Evolutionary conservation across 2,797 vertebrate species (phyloP).

Genomic region (Botia kubotai): DNA sequence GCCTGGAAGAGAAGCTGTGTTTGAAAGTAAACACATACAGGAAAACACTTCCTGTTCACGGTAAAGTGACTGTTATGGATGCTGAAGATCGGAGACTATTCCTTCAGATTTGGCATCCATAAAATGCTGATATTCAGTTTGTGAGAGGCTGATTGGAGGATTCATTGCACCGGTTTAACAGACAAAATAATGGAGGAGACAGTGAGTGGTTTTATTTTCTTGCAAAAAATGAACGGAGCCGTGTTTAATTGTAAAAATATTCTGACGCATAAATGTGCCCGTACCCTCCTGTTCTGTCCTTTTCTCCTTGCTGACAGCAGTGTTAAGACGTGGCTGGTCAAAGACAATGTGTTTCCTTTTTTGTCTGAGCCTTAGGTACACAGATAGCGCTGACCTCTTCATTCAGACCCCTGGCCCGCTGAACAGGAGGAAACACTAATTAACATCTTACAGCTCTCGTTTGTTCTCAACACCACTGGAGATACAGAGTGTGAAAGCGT

Average conservation of each 20-base stretch:
- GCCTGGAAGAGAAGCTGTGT: conserved; percentile 46
- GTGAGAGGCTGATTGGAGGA: conserved; percentile 10
- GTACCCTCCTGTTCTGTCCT: background rate
- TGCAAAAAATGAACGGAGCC: conserved; percentile 3
- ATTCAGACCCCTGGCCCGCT: conserved; percentile 43
- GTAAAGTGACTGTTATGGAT: conserved; percentile 27
- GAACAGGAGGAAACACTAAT: conserved; percentile 57
- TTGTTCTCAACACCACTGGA: conserved; percentile 46
- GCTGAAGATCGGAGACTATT: background rate
- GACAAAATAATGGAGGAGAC: background rate
- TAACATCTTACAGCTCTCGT: conserved; percentile 56
- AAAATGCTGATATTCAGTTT: conserved; percentile 29
- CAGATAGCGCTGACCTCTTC: conserved; percentile 47
- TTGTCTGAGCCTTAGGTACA: conserved; percentile 45
- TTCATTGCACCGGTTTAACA: background rate
- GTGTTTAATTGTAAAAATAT: conserved; percentile 21
- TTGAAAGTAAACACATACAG: conserved; percentile 51
- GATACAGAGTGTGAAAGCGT: conserved; percentile 47
- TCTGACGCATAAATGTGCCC: conserved; percentile 9
- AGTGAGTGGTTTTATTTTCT: background rate
- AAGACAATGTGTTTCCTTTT: conserved; percentile 48
- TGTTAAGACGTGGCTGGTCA: conserved; percentile 37
- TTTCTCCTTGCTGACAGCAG: conserved; percentile 29
- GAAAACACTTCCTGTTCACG: conserved; percentile 38
- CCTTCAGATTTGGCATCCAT: conserved; percentile 39